Evolutionary conservation across 2,797 vertebrate species (phyloP), one percentile per base, ranked within the genome.

Genomic region (Myotis daubentonii): DNA sequence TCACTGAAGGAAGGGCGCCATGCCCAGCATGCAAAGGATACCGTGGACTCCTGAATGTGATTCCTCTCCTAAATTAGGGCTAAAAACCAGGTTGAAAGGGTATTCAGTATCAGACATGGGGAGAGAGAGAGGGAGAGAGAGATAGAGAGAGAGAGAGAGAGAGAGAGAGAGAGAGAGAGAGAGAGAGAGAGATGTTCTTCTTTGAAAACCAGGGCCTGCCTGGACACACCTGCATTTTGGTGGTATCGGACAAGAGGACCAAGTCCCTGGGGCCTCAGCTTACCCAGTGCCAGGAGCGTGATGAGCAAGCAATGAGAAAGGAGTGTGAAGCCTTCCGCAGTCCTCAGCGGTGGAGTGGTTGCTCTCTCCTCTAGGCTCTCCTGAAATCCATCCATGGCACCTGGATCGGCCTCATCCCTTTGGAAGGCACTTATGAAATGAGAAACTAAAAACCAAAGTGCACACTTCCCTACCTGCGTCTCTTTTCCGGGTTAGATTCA

Each of bases 81-180:
- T 78, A 60, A 91, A 81, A 84, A 74, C 55, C 30, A 74, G 44
- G 36, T 65, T 36, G 47, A 83, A n/a, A 51, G 30, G 62, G n/a
- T 66, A 20, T 66, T 66, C 60, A 7, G 38, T 87, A 57, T 79
- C 78, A 70, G 74, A 72, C 72, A 66, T 13, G 55, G 41, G 65
- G 16, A 4, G 8, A 60, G 66, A 57, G 16, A 71, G 89, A 91
- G 71, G 93, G 6, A 41, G 41, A 41, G 6, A 41, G 41, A 44
- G 36, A 36, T 2, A 36, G 36, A 36, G 36, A 60, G 60, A 57
- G 20, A 71, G 87, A 91, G 71, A 94, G 8, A 60, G 66, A 57
- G 13, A 71, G 89, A 91, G 66, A 94, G 11, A 60, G 60, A 57
- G 20, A 71, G 87, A 91, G 71, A 94, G 8, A 60, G 66, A 57